phyloP scores from a whole-genome alignment of 2,113 vertebrate genomes.

The Malurus cyaneus region DNA sequence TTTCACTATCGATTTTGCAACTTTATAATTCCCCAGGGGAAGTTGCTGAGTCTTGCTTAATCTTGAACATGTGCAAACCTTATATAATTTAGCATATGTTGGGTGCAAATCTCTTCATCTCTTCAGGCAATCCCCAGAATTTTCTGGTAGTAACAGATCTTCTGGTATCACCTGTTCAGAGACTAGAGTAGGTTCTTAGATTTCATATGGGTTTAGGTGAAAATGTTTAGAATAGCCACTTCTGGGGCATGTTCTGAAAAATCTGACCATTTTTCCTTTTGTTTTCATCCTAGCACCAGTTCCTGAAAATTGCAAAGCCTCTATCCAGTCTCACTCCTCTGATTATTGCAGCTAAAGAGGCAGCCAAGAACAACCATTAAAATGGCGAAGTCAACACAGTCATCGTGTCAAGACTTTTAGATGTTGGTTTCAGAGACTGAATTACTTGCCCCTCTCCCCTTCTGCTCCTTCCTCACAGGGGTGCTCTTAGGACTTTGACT shows the following conservation, averaged over 20 bases:
- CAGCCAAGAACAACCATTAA: conserved; percentile 92
- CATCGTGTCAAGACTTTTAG: conserved; percentile 22
- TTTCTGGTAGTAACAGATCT: background rate
- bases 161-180: background rate
- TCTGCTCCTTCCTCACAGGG: background rate
- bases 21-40: background rate
- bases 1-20: background rate
- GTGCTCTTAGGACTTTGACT: background rate
- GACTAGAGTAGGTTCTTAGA: background rate
- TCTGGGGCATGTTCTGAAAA: background rate
- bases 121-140: background rate
- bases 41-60: background rate
- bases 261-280: background rate
- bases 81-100: background rate
- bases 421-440: background rate
- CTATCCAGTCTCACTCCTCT: conserved; percentile 95
- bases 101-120: background rate
- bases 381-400: background rate
- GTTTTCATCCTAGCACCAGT: conserved; percentile 84
- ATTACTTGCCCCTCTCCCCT: background rate
- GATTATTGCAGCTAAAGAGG: conserved; percentile 95
- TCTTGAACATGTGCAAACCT: background rate
- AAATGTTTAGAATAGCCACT: background rate
- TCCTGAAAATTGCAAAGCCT: conserved; percentile 94
- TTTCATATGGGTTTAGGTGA: background rate